Evolutionary conservation across 1,140 invertebrate genomes (phyloP).

Genomic region (Hyles vespertilio): DNA sequence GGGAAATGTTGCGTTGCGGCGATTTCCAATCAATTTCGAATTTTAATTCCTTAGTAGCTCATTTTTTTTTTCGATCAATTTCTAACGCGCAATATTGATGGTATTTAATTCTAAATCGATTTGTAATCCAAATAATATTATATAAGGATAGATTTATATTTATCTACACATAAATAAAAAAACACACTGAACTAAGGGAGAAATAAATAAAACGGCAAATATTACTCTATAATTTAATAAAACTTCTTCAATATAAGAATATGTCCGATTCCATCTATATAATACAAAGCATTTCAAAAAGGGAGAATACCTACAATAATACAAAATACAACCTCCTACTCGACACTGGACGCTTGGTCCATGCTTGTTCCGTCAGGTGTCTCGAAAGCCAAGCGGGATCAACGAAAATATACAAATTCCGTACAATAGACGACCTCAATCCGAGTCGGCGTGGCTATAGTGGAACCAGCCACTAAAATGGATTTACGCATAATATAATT

Average conservation of each 20-base stretch:
- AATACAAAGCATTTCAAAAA: slow-evolving; percentile 74
- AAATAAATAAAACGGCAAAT: slow-evolving; percentile 26
- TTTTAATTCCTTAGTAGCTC: no score
- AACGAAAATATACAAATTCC: slow-evolving; percentile 20
- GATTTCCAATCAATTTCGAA: no score
- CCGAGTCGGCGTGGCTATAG: not conserved
- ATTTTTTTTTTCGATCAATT: no score
- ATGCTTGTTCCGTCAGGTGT: slow-evolving; percentile 13
- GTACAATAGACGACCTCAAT: slow-evolving; percentile 41
- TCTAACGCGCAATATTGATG: no score
- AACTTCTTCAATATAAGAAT: slow-evolving; percentile 74
- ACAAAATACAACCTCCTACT: slow-evolving; percentile 59
- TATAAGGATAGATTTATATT: not conserved
- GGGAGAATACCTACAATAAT: slow-evolving; percentile 61
- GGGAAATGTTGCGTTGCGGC: no score
- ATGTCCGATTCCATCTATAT: slow-evolving; percentile 75
- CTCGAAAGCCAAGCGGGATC: not conserved
- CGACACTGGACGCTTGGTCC: slow-evolving; percentile 15
- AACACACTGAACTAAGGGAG: not conserved
- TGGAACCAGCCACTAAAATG: no score
- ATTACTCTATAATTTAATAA: slow-evolving; percentile 68
- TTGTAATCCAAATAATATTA: no score
- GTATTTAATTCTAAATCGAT: no score
- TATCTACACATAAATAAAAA: not conserved
- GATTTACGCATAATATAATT: no score